Evolutionary conservation across 2,113 vertebrate genomes (phyloP).

Genomic region (Bufo bufo): DNA sequence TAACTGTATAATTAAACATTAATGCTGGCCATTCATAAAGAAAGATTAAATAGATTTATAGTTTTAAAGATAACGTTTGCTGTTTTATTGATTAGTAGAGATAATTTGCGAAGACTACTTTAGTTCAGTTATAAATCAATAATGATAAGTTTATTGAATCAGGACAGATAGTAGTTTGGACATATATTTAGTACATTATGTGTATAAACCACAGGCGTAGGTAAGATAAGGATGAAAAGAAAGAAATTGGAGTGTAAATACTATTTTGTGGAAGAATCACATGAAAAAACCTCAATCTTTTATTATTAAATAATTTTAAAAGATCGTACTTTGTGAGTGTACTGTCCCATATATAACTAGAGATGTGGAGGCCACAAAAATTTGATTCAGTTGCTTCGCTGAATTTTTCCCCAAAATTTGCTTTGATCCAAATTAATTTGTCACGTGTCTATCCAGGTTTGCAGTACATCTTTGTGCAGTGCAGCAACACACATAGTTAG

Average conservation of each 20-base stretch:
- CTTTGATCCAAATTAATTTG: no score
- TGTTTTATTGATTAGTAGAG: conserved; percentile 9
- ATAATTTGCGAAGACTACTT: conserved; percentile 17
- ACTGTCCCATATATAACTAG: no score
- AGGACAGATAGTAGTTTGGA: not conserved
- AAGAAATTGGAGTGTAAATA: not conserved
- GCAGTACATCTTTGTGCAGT: no score
- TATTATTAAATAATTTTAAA: no score
- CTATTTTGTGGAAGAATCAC: not conserved
- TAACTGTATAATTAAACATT: conserved; percentile 3
- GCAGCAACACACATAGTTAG: no score
- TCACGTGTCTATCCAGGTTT: no score
- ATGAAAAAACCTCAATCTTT: not conserved
- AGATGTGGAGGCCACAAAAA: no score
- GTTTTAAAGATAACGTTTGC: not conserved
- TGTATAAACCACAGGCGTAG: not conserved
- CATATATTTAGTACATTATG: not conserved
- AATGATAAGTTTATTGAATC: conserved; percentile 4
- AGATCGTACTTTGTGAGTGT: no score
- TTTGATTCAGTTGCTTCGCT: no score
- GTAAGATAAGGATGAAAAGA: not conserved
- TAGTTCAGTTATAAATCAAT: not conserved
- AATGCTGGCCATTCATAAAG: not conserved
- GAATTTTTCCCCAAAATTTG: no score
- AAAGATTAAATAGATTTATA: conserved; percentile 14